Conservation (phyloP, 2,113 vertebrate genomes). For the Phasianus colchicus region DNA sequence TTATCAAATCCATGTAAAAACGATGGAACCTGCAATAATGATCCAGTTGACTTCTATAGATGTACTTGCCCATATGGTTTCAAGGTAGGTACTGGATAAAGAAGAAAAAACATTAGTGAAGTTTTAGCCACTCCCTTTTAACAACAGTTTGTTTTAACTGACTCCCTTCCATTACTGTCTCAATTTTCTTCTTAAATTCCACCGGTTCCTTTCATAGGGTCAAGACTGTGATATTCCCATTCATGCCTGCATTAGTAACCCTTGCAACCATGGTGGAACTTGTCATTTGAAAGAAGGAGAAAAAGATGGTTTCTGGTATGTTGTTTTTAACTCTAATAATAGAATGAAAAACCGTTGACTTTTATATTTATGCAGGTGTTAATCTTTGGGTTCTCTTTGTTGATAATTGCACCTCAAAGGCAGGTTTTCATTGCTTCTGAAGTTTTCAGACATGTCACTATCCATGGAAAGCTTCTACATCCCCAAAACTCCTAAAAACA, state of each 20-base stretch:
- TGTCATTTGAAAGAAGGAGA: constrained; percentile 96
- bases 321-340: constrained; percentile 30
- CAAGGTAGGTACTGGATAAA: constrained; percentile 82
- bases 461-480: constrained; percentile 41
- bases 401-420: not conserved
- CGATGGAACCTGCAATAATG: constrained; percentile 93
- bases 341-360: not conserved
- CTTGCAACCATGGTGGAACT: constrained; percentile 91
- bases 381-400: not conserved
- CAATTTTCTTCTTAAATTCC: not conserved
- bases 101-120: not conserved
- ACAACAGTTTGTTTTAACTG: not conserved
- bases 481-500: constrained; percentile 33
- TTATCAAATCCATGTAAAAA: constrained; percentile 96
- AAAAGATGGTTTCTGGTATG: constrained; percentile 93
- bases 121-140: not conserved
- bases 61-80: constrained; percentile 97
- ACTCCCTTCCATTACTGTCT: not conserved
- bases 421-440: not conserved
- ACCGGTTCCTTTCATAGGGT: constrained; percentile 79
- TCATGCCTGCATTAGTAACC: constrained; percentile 94
- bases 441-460: not conserved
- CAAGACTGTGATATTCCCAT: constrained; percentile 95
- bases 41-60: constrained; percentile 95
- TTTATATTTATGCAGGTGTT: not conserved